Evolutionary conservation across 2,113 vertebrate species (phyloP), one percentile per base, ranked within the genome.

Genomic region (Peromyscus polionotus): DNA sequence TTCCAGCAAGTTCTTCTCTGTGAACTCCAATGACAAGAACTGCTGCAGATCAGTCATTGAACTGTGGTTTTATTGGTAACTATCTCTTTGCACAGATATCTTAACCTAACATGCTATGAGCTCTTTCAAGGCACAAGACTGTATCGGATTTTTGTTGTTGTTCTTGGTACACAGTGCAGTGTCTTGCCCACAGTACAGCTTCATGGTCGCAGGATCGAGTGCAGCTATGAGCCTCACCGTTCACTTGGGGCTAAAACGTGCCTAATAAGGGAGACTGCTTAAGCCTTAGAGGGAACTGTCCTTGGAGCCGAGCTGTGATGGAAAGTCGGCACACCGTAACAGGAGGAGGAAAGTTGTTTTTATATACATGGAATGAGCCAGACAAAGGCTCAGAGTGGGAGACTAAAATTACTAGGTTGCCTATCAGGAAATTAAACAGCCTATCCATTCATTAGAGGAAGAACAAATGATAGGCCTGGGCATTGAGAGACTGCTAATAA

Each of bases 361-460:
- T 80, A 80, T n/a, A 45, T 59, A 72, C 88, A 42, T n/a, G 28
- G 90, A 95, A 65, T 16, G 36, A 93, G 51, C 33, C 88, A 87
- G 72, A 76, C 94, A 97, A 95, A 96, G 79, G 28, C 94, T 94
- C 77, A 16, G 90, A 92, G 75, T 10, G 0, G 57, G 26, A 93
- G 83, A 90, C 90, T 94, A 72, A 97, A 96, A 92, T 97, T 95
- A 83, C 96, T 94, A 94, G 81, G 84, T 76, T 97, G 31, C 48
- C 93, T 92, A 94, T 97, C 80, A 97, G 95, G 96, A 97, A 97
- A 97, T 96, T 92, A 97, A 92, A 94, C 86, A 97, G 90, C 77
- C 93, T 83, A 68, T 94, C 95, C 92, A 91, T 95, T 97, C 94
- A 97, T 96, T 95, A 97, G 67, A 91, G 93, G 39, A 88, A 77